A percentile compares a stretch with the other conserved stretches of the same genome.
Evolutionary conservation across 2,797 vertebrate genomes (phyloP).

Genomic region (Cichlasoma orientale): DNA sequence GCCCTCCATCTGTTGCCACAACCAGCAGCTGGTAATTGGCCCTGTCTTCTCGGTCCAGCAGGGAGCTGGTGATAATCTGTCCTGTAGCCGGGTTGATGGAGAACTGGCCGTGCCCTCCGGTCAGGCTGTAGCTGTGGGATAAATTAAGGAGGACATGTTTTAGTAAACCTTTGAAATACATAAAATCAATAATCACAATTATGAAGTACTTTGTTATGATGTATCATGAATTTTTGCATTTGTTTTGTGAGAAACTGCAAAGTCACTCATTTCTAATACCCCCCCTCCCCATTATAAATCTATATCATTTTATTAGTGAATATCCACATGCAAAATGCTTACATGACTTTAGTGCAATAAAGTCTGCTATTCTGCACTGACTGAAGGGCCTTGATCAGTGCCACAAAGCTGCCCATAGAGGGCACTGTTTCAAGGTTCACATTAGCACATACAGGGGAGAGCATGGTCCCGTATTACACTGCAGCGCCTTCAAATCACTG

Average conservation of each 20-base stretch:
- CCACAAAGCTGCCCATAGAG: slow-evolving; percentile 55
- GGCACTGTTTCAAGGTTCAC: slow-evolving; percentile 66
- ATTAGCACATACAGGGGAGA: slow-evolving; percentile 12
- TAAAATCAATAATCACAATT: not conserved
- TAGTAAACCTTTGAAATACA: not conserved
- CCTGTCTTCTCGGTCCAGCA: slow-evolving; percentile 89
- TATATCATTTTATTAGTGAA: too few relatives aligned
- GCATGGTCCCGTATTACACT: slow-evolving; percentile 17
- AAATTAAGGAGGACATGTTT: not conserved
- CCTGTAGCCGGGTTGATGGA: slow-evolving; percentile 98
- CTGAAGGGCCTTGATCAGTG: not conserved
- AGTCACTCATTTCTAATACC: not conserved
- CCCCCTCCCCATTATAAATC: not conserved
- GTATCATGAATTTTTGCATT: not conserved
- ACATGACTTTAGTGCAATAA: too few relatives aligned
- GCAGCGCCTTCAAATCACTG: slow-evolving; percentile 21
- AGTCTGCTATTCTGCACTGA: not conserved
- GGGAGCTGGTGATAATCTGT: slow-evolving; percentile 95
- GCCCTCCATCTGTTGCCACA: slow-evolving; percentile 89
- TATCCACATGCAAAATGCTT: not conserved
- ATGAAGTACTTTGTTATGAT: not conserved
- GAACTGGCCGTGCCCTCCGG: slow-evolving; percentile 92
- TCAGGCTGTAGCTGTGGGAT: slow-evolving; percentile 88
- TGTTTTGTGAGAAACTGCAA: too few relatives aligned
- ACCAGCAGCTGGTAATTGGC: slow-evolving; percentile 93